Percentiles rank a stretch among this genome's conserved stretches.
Conservation (phyloP, 2,113 vertebrate genomes). For the Poeciliopsis turrubarensis region DNA sequence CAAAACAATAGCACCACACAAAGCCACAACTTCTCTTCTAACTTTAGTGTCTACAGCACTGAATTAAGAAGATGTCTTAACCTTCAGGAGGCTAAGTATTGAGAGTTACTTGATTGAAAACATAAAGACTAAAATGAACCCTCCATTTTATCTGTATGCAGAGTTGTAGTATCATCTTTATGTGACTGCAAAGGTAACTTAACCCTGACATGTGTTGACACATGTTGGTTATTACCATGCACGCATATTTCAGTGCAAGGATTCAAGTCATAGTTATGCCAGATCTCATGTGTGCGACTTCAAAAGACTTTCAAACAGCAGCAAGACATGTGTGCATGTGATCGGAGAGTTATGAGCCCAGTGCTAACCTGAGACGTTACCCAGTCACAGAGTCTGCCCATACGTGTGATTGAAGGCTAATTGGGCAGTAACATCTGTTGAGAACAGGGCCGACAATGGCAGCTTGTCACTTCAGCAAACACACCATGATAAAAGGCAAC, state of each 20-base stretch:
- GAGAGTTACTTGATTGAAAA: background rate
- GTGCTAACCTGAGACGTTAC: conserved; percentile 17
- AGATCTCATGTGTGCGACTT: background rate
- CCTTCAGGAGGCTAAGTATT: conserved; percentile 16
- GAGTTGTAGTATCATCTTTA: background rate
- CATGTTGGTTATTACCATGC: background rate
- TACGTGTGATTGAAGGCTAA: conserved; percentile 58
- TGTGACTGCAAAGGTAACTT: background rate
- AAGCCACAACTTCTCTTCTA: conserved; percentile 11
- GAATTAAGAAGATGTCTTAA: conserved; percentile 36
- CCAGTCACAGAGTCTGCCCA: conserved; percentile 27
- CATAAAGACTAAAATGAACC: background rate
- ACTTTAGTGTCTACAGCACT: conserved; percentile 5
- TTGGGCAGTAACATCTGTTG: conserved; percentile 48
- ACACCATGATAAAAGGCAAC: conserved; percentile 16
- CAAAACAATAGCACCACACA: conserved; percentile 13
- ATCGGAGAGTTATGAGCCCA: conserved; percentile 23
- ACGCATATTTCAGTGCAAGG: background rate
- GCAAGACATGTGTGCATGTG: conserved; percentile 6
- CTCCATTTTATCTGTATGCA: background rate
- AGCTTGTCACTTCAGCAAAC: conserved; percentile 49
- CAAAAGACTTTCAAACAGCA: background rate
- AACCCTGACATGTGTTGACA: background rate
- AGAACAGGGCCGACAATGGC: conserved; percentile 46
- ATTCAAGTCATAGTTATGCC: background rate